phyloP scores from a whole-genome alignment of 2,113 vertebrate genomes.

The Chrysochloris asiatica region DNA sequence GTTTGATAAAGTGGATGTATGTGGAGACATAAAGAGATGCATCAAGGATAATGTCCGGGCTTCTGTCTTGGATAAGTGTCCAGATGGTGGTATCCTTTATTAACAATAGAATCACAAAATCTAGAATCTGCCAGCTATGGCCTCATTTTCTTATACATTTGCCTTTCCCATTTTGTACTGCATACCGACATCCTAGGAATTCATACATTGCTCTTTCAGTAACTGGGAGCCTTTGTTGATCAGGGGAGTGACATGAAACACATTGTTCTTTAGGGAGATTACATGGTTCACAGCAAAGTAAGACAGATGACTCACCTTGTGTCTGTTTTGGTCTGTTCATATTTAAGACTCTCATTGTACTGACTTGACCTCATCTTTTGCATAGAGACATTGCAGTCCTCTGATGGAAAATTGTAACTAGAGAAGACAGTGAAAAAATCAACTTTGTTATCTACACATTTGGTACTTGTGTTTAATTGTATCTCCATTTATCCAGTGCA shows the following conservation, averaged over 20 bases:
- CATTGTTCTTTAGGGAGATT: background rate
- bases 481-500: background rate
- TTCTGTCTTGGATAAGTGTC: background rate
- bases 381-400: background rate
- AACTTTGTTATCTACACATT: background rate
- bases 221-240: background rate
- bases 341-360: background rate
- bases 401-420: background rate
- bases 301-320: background rate
- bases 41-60: background rate
- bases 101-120: background rate
- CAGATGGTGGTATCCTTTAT: background rate
- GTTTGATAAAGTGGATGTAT: background rate
- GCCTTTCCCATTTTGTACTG: background rate
- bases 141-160: background rate
- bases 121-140: background rate
- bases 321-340: background rate
- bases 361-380: background rate
- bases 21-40: background rate
- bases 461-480: background rate
- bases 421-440: background rate
- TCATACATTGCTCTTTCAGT: constrained; percentile 30
- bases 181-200: background rate
- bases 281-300: background rate
- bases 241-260: constrained; percentile 9